Percentiles rank a stretch among this genome's conserved stretches.
These are phyloP conservation scores for Drosophila pullipes DNA, from an alignment of 2,888 invertebrate species.

Conservation along the genomic window DNA sequence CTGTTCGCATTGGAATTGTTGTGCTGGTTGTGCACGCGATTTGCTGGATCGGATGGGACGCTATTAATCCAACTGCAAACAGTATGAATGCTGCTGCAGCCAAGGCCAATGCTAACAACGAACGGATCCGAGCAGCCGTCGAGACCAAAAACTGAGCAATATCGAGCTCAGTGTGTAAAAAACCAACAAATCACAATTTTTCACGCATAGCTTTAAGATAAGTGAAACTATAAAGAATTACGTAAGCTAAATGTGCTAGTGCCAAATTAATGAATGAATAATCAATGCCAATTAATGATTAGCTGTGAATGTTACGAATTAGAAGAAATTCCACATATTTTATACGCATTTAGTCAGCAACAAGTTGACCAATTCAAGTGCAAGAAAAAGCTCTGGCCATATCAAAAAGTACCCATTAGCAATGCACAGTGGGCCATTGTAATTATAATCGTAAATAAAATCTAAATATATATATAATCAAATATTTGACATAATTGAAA, in stretches of 20 bases:
- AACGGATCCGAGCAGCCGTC: conserved; percentile 51
- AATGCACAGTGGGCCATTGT: conserved; percentile 25
- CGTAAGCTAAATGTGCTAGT: neutral
- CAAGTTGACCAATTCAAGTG: conserved; percentile 1
- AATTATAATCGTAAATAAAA: neutral
- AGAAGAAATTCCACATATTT: neutral
- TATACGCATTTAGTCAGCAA: neutral
- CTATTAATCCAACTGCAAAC: conserved; percentile 36
- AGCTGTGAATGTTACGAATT: neutral
- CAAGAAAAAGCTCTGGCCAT: conserved; percentile 26
- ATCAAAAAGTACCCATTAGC: neutral
- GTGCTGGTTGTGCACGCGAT: conserved; percentile 67
- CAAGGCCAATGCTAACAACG: conserved; percentile 49
- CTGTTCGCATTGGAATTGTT: conserved; percentile 69
- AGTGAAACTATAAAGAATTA: neutral
- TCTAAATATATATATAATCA: too few relatives aligned
- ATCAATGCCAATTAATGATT: neutral
- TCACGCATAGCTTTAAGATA: neutral
- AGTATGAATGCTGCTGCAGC: conserved; percentile 12
- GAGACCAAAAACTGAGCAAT: conserved; percentile 26
- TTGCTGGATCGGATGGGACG: conserved; percentile 71
- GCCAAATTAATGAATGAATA: neutral
- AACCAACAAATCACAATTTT: neutral
- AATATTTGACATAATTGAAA: too few relatives aligned
- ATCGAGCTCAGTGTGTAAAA: neutral